Base-by-base conservation (phyloP, 1,140 invertebrate species). In the Venturia canescens region DNA sequence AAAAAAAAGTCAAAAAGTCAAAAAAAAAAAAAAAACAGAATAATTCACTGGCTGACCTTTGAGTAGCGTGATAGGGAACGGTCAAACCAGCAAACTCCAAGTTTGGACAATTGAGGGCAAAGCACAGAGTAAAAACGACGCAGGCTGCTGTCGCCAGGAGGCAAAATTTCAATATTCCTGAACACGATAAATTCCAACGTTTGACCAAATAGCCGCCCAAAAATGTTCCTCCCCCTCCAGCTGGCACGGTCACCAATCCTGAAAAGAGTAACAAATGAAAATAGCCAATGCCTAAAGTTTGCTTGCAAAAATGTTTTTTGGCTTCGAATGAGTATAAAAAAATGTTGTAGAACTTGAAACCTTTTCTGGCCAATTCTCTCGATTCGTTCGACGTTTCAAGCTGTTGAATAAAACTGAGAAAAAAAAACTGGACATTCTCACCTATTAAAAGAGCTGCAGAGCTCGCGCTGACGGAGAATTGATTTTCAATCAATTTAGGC, bases 401-500 rank as follows among this genome's bases (percentile, higher is more conserved):
- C 38, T n/a, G 50, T 63, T 26, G 26, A n/a, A 27, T 26, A 63
- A 63, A 63, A 26, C 53, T 57, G 21, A 26, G 27, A 16, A 48
- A n/a, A 79, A 63, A 78, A 60, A 57, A 60, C 67, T 67, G 78
- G 80, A 83, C n/a, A n/a, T n/a, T n/a, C 90, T 92, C 90, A 96
- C 96, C 96, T 90, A 97, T 94, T 80, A 97, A 90, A 67, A 96
- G 86, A 16, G 96, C 96, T 3, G 96, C 95, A 31, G 92, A 92
- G 63, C 95, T 95, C 0, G 96, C 94, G 38, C 93, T 94, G 11
- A 97, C 93, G 83, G 94, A 94, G 85, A 96, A 97, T 90, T 97
- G 96, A 89, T 96, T 96, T 90, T 98, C 96, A 70, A 97, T 96
- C 76, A 96, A 93, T 88, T 97, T 97, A 0, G 96, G 96, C 78